phyloP scores from a whole-genome alignment of 1,140 invertebrate genomes.

The Ganaspis sp. region DNA sequence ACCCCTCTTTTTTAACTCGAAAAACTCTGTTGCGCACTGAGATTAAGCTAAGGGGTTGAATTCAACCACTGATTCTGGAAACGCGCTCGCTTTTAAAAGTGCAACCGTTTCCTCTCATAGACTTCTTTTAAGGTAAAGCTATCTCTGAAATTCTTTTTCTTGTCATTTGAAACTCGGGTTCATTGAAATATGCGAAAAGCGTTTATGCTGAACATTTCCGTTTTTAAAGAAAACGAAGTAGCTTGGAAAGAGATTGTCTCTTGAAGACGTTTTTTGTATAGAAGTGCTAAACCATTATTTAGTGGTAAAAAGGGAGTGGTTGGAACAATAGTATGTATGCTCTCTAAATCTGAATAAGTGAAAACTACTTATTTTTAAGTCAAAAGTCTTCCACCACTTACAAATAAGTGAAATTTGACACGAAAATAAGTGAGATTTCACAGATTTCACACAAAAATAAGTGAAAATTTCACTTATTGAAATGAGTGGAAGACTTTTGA shows the following conservation, averaged over 20 bases:
- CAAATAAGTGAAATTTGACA: no score
- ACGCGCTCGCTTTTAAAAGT: constrained; percentile 35
- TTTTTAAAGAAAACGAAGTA: not conserved
- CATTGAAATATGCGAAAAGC: not conserved
- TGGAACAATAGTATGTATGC: no score
- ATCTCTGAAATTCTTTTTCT: not conserved
- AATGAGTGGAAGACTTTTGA: no score
- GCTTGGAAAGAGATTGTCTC: not conserved
- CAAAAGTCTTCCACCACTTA: no score
- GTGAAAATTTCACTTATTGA: no score
- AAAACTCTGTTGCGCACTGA: constrained; percentile 70
- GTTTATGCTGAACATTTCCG: constrained; percentile 2
- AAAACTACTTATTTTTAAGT: no score
- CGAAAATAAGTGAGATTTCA: no score
- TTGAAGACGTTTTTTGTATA: no score
- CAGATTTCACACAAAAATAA: no score
- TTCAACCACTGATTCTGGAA: constrained; percentile 52
- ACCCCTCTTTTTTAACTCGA: constrained; percentile 50
- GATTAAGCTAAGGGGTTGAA: constrained; percentile 68
- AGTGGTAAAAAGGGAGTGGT: no score
- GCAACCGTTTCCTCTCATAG: not conserved
- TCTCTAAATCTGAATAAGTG: no score
- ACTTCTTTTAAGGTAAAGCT: not conserved
- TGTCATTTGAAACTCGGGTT: not conserved
- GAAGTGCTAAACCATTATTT: no score